These are phyloP conservation scores for Meloidogyne chitwoodi DNA, from an alignment of 1,140 invertebrate genomes.

Conservation along the genomic window DNA sequence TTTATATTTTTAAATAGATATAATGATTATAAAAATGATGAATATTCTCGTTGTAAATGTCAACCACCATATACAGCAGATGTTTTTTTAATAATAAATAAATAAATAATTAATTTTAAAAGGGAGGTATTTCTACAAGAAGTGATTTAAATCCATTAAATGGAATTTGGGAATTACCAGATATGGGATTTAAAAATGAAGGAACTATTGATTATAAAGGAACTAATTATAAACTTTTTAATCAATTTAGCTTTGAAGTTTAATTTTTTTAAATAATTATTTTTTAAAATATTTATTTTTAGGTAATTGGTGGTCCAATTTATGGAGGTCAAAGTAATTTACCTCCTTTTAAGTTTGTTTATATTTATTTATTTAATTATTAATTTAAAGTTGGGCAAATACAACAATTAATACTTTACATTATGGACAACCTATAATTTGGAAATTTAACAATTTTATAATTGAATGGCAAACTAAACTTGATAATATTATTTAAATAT, in stretches of 20 bases:
- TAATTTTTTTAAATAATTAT: neutral
- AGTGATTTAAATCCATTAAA: slow-evolving; percentile 54
- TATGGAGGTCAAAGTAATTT: slow-evolving; percentile 54
- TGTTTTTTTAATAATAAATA: slow-evolving; percentile 62
- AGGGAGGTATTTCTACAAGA: slow-evolving; percentile 63
- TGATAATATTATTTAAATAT: neutral
- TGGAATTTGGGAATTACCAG: slow-evolving; percentile 64
- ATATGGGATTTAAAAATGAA: slow-evolving; percentile 68
- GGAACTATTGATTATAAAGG: slow-evolving; percentile 70
- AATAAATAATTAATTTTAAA: neutral
- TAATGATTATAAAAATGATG: slow-evolving; percentile 64
- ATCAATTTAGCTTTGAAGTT: slow-evolving; percentile 65
- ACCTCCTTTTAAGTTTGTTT: slow-evolving; percentile 34
- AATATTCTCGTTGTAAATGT: slow-evolving; percentile 71
- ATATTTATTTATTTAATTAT: neutral
- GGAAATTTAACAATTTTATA: slow-evolving; percentile 68
- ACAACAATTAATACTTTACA: slow-evolving; percentile 68
- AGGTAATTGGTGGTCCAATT: slow-evolving; percentile 65
- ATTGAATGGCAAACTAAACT: slow-evolving; percentile 60
- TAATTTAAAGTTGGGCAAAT: slow-evolving; percentile 68
- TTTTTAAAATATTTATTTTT: neutral
- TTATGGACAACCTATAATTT: slow-evolving; percentile 73
- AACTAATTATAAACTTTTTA: slow-evolving; percentile 61
- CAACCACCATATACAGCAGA: slow-evolving; percentile 70
- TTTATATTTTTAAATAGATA: slow-evolving; percentile 8